Percentiles rank a stretch among this genome's conserved stretches.
Evolutionary conservation across 2,888 invertebrate species (phyloP).

Genomic region (Scelioninae gen. 2): DNA sequence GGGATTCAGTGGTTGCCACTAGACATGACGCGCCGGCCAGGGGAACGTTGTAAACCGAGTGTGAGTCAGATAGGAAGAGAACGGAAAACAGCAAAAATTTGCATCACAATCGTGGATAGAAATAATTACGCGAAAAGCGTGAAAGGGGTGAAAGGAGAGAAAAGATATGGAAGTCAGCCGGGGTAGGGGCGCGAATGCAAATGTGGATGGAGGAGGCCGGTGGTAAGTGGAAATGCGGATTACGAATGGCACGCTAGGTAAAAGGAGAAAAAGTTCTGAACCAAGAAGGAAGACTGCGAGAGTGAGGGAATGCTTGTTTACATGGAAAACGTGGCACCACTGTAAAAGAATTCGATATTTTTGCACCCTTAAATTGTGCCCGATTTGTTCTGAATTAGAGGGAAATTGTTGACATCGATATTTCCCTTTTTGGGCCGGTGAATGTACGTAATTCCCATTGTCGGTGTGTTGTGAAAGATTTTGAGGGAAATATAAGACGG

Average conservation of each 20-base stretch:
- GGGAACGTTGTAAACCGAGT: conserved; percentile 52
- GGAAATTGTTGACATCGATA: conserved; percentile 19
- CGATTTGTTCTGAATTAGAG: conserved; percentile 31
- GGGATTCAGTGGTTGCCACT: conserved; percentile 48
- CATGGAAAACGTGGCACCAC: conserved; percentile 40
- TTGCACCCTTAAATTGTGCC: conserved; percentile 23
- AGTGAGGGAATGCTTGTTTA: conserved; percentile 44
- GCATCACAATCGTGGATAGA: conserved; percentile 75
- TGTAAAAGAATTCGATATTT: conserved; percentile 37
- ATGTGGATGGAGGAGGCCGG: conserved; percentile 60
- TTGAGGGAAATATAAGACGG: neutral
- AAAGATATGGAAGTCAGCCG: conserved; percentile 36
- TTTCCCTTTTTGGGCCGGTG: conserved; percentile 17
- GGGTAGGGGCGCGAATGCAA: conserved; percentile 55
- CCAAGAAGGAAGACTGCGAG: conserved; percentile 1
- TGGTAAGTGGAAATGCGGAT: conserved; percentile 67
- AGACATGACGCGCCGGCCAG: conserved; percentile 32
- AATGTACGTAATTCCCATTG: conserved; percentile 10
- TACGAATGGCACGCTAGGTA: conserved; percentile 42
- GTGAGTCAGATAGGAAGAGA: conserved; percentile 48
- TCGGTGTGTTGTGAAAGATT: neutral
- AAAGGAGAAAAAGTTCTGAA: conserved; percentile 26
- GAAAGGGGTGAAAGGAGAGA: conserved; percentile 59
- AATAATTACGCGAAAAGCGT: conserved; percentile 74
- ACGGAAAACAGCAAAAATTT: conserved; percentile 71